These are phyloP conservation scores for Ibidorhyncha struthersii DNA, from an alignment of 2,113 vertebrate genomes.

Conservation along the genomic window DNA sequence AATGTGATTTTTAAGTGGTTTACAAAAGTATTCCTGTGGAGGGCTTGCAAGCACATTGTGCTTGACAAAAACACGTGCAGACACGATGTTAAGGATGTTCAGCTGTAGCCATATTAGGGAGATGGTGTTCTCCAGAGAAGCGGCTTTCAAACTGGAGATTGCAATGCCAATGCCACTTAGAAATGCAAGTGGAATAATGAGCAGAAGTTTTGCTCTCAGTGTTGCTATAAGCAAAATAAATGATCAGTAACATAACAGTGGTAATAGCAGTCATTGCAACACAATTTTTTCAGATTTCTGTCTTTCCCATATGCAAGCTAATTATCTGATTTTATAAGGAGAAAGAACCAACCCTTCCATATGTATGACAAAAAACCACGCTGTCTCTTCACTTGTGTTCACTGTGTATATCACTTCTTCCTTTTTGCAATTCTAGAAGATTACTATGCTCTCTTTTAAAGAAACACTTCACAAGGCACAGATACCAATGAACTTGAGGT, in stretches of 20 bases:
- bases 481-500: not conserved
- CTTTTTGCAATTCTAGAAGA: not conserved
- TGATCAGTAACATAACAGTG: not conserved
- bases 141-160: not conserved
- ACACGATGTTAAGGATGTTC: not conserved
- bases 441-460: not conserved
- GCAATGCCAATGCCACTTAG: not conserved
- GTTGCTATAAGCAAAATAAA: not conserved
- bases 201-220: not conserved
- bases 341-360: not conserved
- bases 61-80: not conserved
- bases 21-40: not conserved
- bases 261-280: not conserved
- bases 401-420: not conserved
- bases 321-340: not conserved
- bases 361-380: not conserved
- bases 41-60: not conserved
- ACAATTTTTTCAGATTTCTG: not conserved
- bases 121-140: not conserved
- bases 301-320: not conserved
- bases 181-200: not conserved
- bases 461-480: not conserved
- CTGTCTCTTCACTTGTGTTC: not conserved
- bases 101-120: not conserved
- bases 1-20: not conserved